Conservation (phyloP, 2,888 invertebrate genomes). For the Schrankia costaestrigalis region DNA sequence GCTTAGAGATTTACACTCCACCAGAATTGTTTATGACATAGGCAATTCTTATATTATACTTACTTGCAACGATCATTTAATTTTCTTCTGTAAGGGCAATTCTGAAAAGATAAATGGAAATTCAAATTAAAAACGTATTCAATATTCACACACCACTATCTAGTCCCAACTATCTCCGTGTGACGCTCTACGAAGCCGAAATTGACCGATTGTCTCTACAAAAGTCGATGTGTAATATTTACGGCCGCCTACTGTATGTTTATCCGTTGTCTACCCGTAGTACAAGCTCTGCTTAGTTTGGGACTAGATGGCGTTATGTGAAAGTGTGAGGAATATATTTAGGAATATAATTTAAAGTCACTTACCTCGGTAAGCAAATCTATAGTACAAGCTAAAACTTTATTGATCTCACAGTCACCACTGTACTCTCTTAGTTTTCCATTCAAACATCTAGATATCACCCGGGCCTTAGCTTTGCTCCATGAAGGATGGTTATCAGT, state of each 20-base stretch:
- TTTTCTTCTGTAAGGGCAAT: conserved; percentile 55
- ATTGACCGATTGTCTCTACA: neutral
- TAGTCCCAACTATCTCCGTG: neutral
- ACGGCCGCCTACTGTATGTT: too few species aligned
- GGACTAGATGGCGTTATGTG: too few species aligned
- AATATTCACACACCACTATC: neutral
- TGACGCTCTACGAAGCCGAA: neutral
- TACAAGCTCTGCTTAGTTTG: too few species aligned
- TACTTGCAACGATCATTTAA: conserved; percentile 59
- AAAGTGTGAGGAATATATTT: too few species aligned
- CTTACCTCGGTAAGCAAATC: conserved; percentile 67
- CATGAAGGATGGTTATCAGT: conserved; percentile 49
- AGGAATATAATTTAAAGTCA: conserved; percentile 2
- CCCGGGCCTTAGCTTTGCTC: conserved; percentile 57
- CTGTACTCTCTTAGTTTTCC: conserved; percentile 42
- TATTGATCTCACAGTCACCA: conserved; percentile 59
- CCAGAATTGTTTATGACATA: neutral
- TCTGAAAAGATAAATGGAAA: conserved; percentile 39
- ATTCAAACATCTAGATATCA: conserved; percentile 55
- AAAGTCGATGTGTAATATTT: neutral
- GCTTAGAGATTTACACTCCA: too few species aligned
- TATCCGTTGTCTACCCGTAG: too few species aligned
- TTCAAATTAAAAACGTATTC: neutral
- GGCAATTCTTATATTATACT: conserved; percentile 5
- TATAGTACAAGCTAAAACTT: conserved; percentile 57